Conservation (phyloP, 2,113 vertebrate genomes). For the Cyprinodon brontotheroides region DNA sequence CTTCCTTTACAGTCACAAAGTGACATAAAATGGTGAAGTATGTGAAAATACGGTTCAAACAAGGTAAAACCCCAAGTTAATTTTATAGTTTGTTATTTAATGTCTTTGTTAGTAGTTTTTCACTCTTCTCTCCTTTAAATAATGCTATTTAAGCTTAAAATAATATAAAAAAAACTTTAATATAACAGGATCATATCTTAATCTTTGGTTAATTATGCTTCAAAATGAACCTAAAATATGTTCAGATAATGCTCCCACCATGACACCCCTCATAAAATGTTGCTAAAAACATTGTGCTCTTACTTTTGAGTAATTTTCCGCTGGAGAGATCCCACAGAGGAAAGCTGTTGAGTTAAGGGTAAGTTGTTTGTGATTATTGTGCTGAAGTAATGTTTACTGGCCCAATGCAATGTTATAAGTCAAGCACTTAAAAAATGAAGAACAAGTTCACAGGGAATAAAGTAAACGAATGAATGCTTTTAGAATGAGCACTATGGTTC, state of each 20-base stretch:
- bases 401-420: slow-evolving; percentile 31
- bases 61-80: background rate
- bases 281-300: slow-evolving; percentile 14
- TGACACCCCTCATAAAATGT: slow-evolving; percentile 39
- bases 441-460: slow-evolving; percentile 27
- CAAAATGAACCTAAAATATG: slow-evolving; percentile 30
- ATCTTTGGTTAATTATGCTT: slow-evolving; percentile 30
- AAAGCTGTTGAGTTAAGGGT: slow-evolving; percentile 32
- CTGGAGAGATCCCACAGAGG: slow-evolving; percentile 17
- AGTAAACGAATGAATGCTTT: slow-evolving; percentile 36
- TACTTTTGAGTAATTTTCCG: slow-evolving; percentile 43
- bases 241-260: slow-evolving; percentile 34
- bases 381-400: slow-evolving; percentile 41
- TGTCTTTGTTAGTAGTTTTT: background rate
- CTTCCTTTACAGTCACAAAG: slow-evolving; percentile 6
- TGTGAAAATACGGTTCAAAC: too few relatives aligned
- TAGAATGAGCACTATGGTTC: slow-evolving; percentile 38
- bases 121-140: slow-evolving; percentile 1
- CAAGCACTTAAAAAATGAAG: slow-evolving; percentile 37
- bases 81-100: background rate
- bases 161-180: background rate
- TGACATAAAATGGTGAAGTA: background rate
- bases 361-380: slow-evolving; percentile 36
- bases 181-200: background rate
- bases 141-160: background rate